Conservation (phyloP, 2,888 invertebrate genomes). For the Athalia rosae region DNA sequence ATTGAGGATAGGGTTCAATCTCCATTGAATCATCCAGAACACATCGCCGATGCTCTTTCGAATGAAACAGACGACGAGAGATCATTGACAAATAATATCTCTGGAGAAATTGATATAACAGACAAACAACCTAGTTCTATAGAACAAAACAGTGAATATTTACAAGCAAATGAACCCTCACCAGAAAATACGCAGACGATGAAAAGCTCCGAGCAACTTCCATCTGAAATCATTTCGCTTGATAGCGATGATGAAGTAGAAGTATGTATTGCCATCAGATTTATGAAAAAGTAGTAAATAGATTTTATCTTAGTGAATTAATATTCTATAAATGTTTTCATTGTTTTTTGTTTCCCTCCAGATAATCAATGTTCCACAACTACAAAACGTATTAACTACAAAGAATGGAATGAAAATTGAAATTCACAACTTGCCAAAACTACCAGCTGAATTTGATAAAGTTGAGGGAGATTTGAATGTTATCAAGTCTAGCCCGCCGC, state of each 20-base stretch:
- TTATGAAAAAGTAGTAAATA: background rate
- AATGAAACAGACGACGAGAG: background rate
- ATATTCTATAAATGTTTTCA: background rate
- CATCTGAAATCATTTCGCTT: constrained; percentile 51
- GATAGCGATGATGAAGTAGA: constrained; percentile 60
- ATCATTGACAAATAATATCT: background rate
- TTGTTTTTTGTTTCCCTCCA: background rate
- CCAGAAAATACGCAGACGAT: background rate
- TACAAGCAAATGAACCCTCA: background rate
- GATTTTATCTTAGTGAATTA: background rate
- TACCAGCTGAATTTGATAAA: constrained; percentile 6
- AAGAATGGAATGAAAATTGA: constrained; percentile 13
- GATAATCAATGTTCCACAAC: constrained; percentile 10
- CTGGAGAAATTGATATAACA: background rate
- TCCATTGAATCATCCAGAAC: background rate
- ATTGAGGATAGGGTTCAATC: background rate
- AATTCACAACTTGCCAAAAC: background rate
- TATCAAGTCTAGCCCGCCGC: background rate
- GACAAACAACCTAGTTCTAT: background rate
- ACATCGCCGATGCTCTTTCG: background rate
- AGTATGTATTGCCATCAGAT: constrained; percentile 48
- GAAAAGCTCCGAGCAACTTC: background rate
- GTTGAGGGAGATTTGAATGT: background rate
- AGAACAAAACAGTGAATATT: background rate
- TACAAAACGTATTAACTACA: constrained; percentile 14